Evolutionary conservation across 2,888 invertebrate genomes (phyloP), one percentile per base, ranked within the genome.

Genomic region (Caenorhabditis sp.): DNA sequence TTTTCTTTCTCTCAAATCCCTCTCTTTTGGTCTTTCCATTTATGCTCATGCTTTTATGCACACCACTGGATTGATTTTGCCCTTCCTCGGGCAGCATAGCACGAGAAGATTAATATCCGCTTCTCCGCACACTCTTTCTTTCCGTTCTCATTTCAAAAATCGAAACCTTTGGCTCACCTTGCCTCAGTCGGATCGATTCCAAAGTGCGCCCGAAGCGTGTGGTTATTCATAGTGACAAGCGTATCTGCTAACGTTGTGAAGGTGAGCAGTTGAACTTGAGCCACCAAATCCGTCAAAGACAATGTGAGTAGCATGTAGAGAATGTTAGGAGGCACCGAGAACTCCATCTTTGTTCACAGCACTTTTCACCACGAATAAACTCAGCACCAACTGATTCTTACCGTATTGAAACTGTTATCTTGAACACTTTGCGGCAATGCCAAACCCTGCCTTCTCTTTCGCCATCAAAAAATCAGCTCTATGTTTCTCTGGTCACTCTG

Each of bases 191-290:
- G 80, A 11, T 67, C 55, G 26, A 83, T 62, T 32, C 80, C 74
- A 40, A 69, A 85, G 51, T 82, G 83, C 20, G 55, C 50, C 2
- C 15, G 11, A 3, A 83, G 47, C n/a, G 85, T 85, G 20, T 64
- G 44, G 24, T 83, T 82, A 56, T 70, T 79, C 70, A 85, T 83
- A 3, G 44, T 56, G 8, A 58, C 60, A 2, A 84, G 47, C 3
- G 72, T 74, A 26, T 24, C 69, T 0, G 84, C 70, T 13, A 84
- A 13, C 4, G 80, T 82, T 18, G 77, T 37, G 28, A 80, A 84
- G 11, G 51, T 67, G 18, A 77, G 20, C 0, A 69, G 13, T 24
- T 72, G 70, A 11, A 85, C 44, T 15, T 72, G 67, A 22, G 72
- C 62, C 11, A 74, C 76, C 9, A 85, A 9, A 56, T 83, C 85